Evolutionary conservation across 2,888 invertebrate genomes (phyloP).

Genomic region (Pristionchus exspectatus): DNA sequence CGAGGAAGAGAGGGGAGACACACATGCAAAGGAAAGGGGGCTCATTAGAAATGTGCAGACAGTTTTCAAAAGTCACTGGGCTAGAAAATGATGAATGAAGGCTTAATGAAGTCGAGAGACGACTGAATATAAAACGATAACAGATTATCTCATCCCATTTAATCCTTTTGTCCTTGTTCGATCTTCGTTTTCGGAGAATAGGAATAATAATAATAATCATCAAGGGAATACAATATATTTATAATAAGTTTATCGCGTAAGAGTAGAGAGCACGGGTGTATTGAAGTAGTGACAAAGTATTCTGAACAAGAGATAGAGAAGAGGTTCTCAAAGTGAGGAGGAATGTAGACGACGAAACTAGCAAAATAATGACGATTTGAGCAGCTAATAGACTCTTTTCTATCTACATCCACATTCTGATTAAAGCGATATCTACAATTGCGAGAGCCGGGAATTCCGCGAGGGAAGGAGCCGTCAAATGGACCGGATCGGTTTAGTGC

Average conservation of each 20-base stretch:
- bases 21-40: background rate
- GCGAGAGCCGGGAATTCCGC: background rate
- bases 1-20: background rate
- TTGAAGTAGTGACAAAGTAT: slow-evolving; percentile 39
- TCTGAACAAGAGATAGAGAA: background rate
- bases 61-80: slow-evolving; percentile 6
- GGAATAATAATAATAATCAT: background rate
- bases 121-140: background rate
- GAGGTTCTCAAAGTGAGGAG: slow-evolving; percentile 14
- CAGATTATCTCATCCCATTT: slow-evolving; percentile 12
- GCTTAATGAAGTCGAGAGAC: background rate
- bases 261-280: slow-evolving; percentile 23
- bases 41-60: background rate
- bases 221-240: background rate
- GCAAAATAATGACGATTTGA: slow-evolving; percentile 2
- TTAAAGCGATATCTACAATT: slow-evolving; percentile 20
- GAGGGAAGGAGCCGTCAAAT: background rate
- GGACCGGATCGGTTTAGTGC: background rate
- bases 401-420: slow-evolving; percentile 23
- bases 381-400: background rate
- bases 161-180: background rate
- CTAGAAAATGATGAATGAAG: background rate
- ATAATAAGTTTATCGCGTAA: slow-evolving; percentile 43
- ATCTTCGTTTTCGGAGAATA: background rate
- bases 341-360: slow-evolving; percentile 8